Base-by-base conservation (phyloP, 2,797 vertebrate genomes). In the Antennarius maculatus region DNA sequence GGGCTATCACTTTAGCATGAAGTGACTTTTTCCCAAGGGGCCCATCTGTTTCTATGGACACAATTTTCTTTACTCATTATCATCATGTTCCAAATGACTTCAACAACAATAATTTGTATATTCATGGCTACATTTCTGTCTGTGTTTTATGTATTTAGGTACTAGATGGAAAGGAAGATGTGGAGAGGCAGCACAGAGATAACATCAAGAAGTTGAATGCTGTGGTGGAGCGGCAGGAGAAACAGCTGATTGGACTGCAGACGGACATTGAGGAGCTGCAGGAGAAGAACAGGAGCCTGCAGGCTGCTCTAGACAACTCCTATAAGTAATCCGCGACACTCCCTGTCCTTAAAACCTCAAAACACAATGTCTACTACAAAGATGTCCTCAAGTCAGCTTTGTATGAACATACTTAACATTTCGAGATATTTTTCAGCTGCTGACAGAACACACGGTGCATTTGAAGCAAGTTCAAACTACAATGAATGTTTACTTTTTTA, bases 121-220 rank as follows among this genome's bases (percentile, higher is more conserved):
- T 23, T 12, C 5, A 7, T 45, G 27, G 18, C 27, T 64, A 10
- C 1, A 11, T 6, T 48, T 54, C 29, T 64, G 17, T n/a, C 7
- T 5, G 5, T 61, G 28, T 51, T 74, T 59, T 55, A 4, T 85
- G 9, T 39, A 11, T 68, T 29, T 54, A 99, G 98, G 94, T 99
- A 46, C 91, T 99, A 37, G 97, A 99, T 82, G 95, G 94, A 52
- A 99, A 99, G 83, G 97, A 99, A 50, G 97, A 99, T 48, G 89
- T 99, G 47, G 97, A 99, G 89, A 97, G 94, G 73, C 97, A 99
- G 66, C 97, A 99, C 77, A 91, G 98, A 79, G 98, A 99, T 58
- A 99, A 91, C 90, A 99, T 99, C 83, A 97, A 95, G 88, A 98
- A 96, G 74, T 91, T 99, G 42, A 98, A 95, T 63, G 82, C 79